phyloP scores from a whole-genome alignment of 2,888 invertebrate species.

The Chirona hameri region DNA sequence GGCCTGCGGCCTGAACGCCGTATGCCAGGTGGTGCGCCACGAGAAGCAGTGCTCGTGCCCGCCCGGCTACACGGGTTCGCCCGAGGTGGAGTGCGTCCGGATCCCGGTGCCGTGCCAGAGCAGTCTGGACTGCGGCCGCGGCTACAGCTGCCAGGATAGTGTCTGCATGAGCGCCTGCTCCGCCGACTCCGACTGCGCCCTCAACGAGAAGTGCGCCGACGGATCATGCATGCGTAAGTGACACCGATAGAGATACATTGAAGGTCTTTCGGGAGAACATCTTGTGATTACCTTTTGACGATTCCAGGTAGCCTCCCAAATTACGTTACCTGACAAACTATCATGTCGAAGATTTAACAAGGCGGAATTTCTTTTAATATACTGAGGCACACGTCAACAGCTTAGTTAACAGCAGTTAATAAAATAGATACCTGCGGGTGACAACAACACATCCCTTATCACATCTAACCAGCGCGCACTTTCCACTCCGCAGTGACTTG shows the following conservation, averaged over 20 bases:
- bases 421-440: no score
- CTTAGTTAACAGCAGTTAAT: no score
- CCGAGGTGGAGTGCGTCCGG: conserved; percentile 55
- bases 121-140: conserved; percentile 54
- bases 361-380: no score
- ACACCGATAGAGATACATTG: not conserved
- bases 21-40: conserved; percentile 87
- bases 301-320: no score
- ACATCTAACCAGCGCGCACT: not conserved
- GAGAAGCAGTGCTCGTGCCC: conserved; percentile 91
- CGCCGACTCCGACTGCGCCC: conserved; percentile 75
- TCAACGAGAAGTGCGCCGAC: conserved; percentile 81
- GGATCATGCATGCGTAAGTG: conserved; percentile 74
- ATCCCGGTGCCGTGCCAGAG: conserved; percentile 39
- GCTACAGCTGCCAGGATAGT: conserved; percentile 71
- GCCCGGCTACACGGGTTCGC: conserved; percentile 82
- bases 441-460: no score
- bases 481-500: conserved; percentile 64
- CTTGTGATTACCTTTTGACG: not conserved
- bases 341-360: no score
- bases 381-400: no score
- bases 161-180: conserved; percentile 75
- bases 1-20: conserved; percentile 81
- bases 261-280: not conserved
- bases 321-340: no score